Evolutionary conservation across 1,140 invertebrate species (phyloP).

Genomic region (Drosophila dunni): DNA sequence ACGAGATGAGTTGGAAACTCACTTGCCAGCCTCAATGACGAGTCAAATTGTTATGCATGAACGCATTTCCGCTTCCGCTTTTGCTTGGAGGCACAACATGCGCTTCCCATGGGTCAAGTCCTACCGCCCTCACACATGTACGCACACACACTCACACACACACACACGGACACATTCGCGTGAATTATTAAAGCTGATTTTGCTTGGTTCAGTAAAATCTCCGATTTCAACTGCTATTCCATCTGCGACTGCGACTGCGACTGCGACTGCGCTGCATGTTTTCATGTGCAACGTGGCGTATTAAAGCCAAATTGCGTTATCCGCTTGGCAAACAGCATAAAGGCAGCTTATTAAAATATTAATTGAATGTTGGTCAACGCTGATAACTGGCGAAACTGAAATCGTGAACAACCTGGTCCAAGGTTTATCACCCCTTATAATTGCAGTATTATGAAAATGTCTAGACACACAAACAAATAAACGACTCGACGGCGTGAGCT

Average conservation of each 20-base stretch:
- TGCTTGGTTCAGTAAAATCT: constrained; percentile 5
- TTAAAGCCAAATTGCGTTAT: constrained; percentile 77
- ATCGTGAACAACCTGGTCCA: constrained; percentile 23
- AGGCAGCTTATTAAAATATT: constrained; percentile 82
- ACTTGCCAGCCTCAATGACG: constrained; percentile 30
- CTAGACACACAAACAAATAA: constrained; percentile 72
- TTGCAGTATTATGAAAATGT: constrained; percentile 70
- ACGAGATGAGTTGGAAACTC: constrained; percentile 6
- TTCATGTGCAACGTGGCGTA: constrained; percentile 55
- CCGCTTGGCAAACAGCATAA: constrained; percentile 71
- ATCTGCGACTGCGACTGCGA: constrained; percentile 27
- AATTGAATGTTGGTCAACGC: constrained; percentile 74
- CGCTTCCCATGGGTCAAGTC: constrained; percentile 30
- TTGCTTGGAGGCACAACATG: constrained; percentile 15
- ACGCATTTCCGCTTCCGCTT: constrained; percentile 67
- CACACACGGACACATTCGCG: constrained; percentile 11
- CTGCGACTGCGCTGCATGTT: constrained; percentile 31
- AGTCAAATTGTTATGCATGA: constrained; percentile 57
- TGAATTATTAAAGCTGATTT: constrained; percentile 71
- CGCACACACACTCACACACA: background rate
- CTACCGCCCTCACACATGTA: constrained; percentile 3
- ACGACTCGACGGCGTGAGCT: constrained; percentile 30
- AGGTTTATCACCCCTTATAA: constrained; percentile 56
- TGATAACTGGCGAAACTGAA: constrained; percentile 56
- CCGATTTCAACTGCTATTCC: background rate